Conservation (phyloP, 2,113 vertebrate genomes). For the Herpetotheres cachinnans region DNA sequence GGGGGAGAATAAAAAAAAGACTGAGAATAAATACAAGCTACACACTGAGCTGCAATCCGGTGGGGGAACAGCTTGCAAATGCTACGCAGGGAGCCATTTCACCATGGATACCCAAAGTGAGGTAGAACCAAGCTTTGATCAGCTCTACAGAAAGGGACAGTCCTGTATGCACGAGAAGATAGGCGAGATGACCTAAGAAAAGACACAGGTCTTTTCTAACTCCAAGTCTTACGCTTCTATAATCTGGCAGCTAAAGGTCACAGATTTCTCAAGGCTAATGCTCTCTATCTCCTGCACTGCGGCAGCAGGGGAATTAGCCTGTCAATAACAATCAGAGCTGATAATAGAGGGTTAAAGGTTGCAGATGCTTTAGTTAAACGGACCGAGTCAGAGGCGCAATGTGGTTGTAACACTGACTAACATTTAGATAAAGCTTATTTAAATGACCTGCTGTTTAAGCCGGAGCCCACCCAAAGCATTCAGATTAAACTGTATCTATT, state of each 20-base stretch:
- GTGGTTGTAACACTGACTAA: neutral
- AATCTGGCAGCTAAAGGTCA: slow-evolving; percentile 63
- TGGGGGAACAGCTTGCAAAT: neutral
- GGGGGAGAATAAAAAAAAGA: too few relatives aligned
- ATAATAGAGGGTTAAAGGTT: slow-evolving; percentile 64
- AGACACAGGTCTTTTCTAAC: slow-evolving; percentile 24
- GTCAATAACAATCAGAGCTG: slow-evolving; percentile 60
- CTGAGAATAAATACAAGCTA: neutral
- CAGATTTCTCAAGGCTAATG: slow-evolving; percentile 61
- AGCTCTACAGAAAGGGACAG: neutral
- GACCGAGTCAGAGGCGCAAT: neutral
- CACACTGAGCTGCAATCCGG: neutral
- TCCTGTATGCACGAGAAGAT: neutral
- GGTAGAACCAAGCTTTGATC: slow-evolving; percentile 23
- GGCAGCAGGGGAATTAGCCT: slow-evolving; percentile 43
- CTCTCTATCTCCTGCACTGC: slow-evolving; percentile 35
- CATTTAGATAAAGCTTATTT: slow-evolving; percentile 52
- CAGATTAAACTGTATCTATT: neutral
- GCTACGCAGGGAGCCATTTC: neutral
- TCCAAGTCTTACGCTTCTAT: neutral
- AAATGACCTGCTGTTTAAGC: slow-evolving; percentile 19
- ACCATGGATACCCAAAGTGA: slow-evolving; percentile 12
- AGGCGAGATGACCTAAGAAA: neutral
- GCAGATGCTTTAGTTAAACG: slow-evolving; percentile 43
- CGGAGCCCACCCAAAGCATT: neutral